These are phyloP conservation scores for Caenorhabditis inopinata DNA, from an alignment of 1,140 invertebrate species.

Conservation along the genomic window DNA sequence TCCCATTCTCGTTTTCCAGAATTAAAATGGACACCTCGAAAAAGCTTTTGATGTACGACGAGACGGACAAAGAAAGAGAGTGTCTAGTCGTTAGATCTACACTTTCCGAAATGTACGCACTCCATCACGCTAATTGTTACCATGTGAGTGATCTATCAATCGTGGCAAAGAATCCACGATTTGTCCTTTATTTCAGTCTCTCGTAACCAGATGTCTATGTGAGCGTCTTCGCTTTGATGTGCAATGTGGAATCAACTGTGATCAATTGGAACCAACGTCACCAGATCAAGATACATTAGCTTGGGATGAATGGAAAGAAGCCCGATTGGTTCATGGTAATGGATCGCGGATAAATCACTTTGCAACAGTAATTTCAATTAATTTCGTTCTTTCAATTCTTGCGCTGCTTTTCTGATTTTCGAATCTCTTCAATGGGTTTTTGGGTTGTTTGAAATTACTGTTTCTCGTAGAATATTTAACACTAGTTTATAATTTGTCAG, in stretches of 20 bases:
- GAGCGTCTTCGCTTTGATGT: constrained; percentile 34
- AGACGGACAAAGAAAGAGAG: constrained; percentile 42
- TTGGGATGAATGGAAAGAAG: constrained; percentile 41
- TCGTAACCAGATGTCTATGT: constrained; percentile 41
- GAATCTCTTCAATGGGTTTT: background rate
- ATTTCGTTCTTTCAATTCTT: background rate
- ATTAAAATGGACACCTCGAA: constrained; percentile 47
- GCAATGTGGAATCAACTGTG: constrained; percentile 36
- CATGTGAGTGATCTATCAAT: constrained; percentile 38
- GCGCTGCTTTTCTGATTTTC: background rate
- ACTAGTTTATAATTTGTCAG: background rate
- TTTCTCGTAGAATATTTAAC: too few species aligned
- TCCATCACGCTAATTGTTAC: constrained; percentile 43
- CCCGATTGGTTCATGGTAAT: constrained; percentile 7
- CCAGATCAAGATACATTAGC: constrained; percentile 38
- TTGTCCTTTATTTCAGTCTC: constrained; percentile 36
- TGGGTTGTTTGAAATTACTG: too few species aligned
- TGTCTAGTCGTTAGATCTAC: constrained; percentile 40
- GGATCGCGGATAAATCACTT: background rate
- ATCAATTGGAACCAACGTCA: constrained; percentile 31
- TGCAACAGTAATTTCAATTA: background rate
- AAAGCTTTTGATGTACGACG: constrained; percentile 33
- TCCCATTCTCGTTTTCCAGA: background rate
- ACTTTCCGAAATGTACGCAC: constrained; percentile 37
- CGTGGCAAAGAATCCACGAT: background rate